Percentiles rank a stretch among this genome's conserved stretches.
Conservation (phyloP, 2,888 invertebrate species). For the Erebia ligea region DNA sequence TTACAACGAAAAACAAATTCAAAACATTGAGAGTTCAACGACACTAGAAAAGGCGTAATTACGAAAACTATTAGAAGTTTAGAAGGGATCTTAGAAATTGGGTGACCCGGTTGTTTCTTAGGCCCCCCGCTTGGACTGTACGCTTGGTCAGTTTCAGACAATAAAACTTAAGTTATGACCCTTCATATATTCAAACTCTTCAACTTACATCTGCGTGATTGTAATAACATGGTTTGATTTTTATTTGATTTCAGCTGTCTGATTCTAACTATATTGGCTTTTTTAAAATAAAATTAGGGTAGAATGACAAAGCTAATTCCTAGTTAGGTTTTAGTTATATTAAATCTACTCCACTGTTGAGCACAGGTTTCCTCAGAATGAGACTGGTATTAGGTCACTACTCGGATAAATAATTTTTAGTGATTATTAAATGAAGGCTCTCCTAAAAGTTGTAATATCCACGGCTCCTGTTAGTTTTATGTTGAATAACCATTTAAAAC, state of each 20-base stretch:
- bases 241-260: conserved; percentile 34
- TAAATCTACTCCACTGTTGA: too few relatives aligned
- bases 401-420: too few relatives aligned
- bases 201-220: conserved; percentile 51
- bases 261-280: background rate
- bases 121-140: conserved; percentile 67
- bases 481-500: too few relatives aligned
- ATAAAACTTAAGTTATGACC: conserved; percentile 60
- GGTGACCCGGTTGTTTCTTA: conserved; percentile 71
- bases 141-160: conserved; percentile 81
- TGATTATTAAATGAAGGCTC: too few relatives aligned
- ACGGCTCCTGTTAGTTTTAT: too few relatives aligned
- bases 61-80: conserved; percentile 60
- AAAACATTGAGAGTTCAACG: conserved; percentile 73
- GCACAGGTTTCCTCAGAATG: too few relatives aligned
- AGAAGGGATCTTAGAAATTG: conserved; percentile 72
- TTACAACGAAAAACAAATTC: conserved; percentile 62
- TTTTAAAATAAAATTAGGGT: background rate
- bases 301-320: background rate
- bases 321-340: background rate
- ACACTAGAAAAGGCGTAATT: conserved; percentile 76
- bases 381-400: too few relatives aligned
- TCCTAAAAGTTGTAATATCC: too few relatives aligned
- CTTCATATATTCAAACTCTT: conserved; percentile 59
- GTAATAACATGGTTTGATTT: conserved; percentile 44